phyloP scores from a whole-genome alignment of 2,888 invertebrate species.

The Lasioglossum marginatum region DNA sequence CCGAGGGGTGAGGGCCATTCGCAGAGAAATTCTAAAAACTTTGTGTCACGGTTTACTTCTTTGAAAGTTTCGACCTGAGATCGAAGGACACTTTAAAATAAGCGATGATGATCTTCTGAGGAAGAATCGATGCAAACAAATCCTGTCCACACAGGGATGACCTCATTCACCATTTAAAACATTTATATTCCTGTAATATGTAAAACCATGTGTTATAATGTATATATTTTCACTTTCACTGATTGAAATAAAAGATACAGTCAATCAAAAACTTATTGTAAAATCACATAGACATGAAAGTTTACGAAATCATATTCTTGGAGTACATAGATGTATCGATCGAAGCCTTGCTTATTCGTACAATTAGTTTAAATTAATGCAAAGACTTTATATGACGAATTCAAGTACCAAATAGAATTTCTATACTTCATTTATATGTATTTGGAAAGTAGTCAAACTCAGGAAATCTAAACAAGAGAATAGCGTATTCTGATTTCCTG shows the following conservation, averaged over 20 bases:
- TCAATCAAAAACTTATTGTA: background rate
- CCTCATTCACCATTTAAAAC: slow-evolving; percentile 15
- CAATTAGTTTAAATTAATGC: slow-evolving; percentile 20
- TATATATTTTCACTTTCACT: background rate
- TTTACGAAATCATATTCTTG: background rate
- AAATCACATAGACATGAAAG: background rate
- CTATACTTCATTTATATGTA: background rate
- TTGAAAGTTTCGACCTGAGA: slow-evolving; percentile 4
- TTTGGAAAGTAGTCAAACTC: background rate
- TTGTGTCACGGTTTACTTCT: slow-evolving; percentile 28
- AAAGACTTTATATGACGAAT: background rate
- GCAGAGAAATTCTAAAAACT: slow-evolving; percentile 47
- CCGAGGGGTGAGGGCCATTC: slow-evolving; percentile 47
- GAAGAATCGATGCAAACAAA: slow-evolving; percentile 10
- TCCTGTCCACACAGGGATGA: background rate
- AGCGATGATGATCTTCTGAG: slow-evolving; percentile 20
- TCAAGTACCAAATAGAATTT: background rate
- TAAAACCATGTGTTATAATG: background rate
- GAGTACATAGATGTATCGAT: background rate
- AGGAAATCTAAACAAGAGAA: slow-evolving; percentile 28
- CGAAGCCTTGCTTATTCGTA: background rate
- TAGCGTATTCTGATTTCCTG: slow-evolving; percentile 40
- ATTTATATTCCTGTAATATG: slow-evolving; percentile 21
- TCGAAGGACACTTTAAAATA: slow-evolving; percentile 38
- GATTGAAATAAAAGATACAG: background rate